phyloP scores from a whole-genome alignment of 2,888 invertebrate species.

The Tortricodes alternella region DNA sequence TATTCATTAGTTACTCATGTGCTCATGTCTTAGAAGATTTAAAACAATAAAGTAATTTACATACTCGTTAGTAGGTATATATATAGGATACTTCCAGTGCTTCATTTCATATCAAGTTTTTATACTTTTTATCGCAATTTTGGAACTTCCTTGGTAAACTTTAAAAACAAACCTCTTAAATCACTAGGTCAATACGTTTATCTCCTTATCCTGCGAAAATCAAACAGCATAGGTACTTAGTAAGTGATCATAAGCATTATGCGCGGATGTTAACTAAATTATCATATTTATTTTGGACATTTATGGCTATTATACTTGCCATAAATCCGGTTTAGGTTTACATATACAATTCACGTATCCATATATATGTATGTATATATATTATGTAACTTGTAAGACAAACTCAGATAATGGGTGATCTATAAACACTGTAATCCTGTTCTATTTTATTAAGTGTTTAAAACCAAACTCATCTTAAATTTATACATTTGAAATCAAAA shows the following conservation, averaged over 20 bases:
- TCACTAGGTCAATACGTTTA: conserved; percentile 7
- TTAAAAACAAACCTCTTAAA: conserved; percentile 10
- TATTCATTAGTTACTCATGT: no score
- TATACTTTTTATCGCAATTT: neutral
- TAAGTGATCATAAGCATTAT: conserved; percentile 18
- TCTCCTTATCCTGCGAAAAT: conserved; percentile 15
- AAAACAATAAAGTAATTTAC: no score
- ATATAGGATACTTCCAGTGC: no score
- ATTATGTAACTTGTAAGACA: neutral
- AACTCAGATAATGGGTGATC: neutral
- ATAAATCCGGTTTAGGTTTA: conserved; percentile 6
- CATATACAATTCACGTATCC: neutral
- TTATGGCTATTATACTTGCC: neutral
- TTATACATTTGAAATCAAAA: neutral
- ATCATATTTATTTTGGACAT: conserved; percentile 11
- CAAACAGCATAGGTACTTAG: conserved; percentile 10
- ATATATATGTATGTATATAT: no score
- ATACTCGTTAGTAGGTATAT: no score
- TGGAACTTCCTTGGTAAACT: neutral
- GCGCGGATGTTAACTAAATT: conserved; percentile 10
- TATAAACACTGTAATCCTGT: neutral
- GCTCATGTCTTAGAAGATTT: no score
- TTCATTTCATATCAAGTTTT: no score
- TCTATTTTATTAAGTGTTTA: neutral
- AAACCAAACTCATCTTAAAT: no score